Evolutionary conservation across 2,113 vertebrate species (phyloP).

Genomic region (Dipodomys ordii): DNA sequence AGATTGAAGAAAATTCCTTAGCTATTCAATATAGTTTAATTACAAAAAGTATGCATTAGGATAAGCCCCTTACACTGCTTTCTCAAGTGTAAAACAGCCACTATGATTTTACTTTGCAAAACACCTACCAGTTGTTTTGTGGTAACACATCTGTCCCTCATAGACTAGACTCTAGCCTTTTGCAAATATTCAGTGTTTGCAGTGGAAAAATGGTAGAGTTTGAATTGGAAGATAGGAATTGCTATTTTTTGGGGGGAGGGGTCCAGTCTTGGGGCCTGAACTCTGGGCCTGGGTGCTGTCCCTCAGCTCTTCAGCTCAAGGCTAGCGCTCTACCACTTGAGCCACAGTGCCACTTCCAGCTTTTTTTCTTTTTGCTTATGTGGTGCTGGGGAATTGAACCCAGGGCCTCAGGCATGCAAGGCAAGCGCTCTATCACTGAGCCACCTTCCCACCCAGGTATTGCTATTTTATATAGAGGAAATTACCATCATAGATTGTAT

Average conservation of each 20-base stretch:
- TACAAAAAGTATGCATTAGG: not conserved
- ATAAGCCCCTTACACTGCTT: not conserved
- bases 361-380: no score
- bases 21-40: not conserved
- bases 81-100: not conserved
- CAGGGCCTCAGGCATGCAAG: no score
- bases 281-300: no score
- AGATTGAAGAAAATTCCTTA: not conserved
- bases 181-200: not conserved
- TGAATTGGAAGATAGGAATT: constrained; percentile 4
- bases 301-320: no score
- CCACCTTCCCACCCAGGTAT: not conserved
- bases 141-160: not conserved
- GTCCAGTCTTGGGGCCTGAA: no score
- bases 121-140: not conserved
- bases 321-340: no score
- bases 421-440: no score
- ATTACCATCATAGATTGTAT: not conserved
- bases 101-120: not conserved
- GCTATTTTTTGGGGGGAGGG: not conserved
- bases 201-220: not conserved
- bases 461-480: constrained; percentile 14
- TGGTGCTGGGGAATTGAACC: no score
- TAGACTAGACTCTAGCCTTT: not conserved
- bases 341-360: no score